Evolutionary conservation across 1,140 invertebrate genomes (phyloP), one percentile per base, ranked within the genome.

Genomic region (Aphaenogaster rudis): DNA sequence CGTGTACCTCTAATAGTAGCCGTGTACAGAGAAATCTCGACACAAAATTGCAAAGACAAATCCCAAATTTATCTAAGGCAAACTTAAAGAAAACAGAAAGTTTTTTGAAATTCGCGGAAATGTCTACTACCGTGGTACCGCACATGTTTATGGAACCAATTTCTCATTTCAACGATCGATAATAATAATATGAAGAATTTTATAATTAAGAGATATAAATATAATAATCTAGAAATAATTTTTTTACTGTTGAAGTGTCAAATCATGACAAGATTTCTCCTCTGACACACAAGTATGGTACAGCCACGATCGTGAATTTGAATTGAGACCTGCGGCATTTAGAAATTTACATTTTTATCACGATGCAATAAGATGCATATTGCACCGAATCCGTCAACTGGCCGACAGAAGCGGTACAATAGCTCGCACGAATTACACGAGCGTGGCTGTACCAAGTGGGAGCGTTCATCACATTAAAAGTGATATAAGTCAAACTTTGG

Each of bases 361-460:
- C 8, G 50, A 81, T 21, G 36, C 45, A 77, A 66, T 36, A 67
- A 76, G n/a, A 63, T 11, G n/a, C 86, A 54, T 77, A 90, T 93
- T 93, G 87, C 77, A 89, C 66, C 82, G 88, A 88, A 86, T 87
- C 69, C 85, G 89, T 74, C 67, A 74, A 92, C 78, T 93, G 92
- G 92, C 92, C 90, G 67, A 79, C 84, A 45, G 76, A 74, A 88
- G 28, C 91, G 87, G 61, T 87, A 63, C 86, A 93, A 93, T 85
- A 90, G 21, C 36, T 71, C 0, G 7, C 52, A 17, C 17, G 13
- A 45, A 36, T 48, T 13, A 28, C 72, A 90, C 86, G 90, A 77
- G 67, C 86, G 88, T 91, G 84, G 54, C 81, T 91, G 90, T 57
- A 76, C 39, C 86, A 52, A 77, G 76, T 64, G 6, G 64, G 39